Base-by-base conservation (phyloP, 2,113 vertebrate genomes). In the Mixornis gularis region DNA sequence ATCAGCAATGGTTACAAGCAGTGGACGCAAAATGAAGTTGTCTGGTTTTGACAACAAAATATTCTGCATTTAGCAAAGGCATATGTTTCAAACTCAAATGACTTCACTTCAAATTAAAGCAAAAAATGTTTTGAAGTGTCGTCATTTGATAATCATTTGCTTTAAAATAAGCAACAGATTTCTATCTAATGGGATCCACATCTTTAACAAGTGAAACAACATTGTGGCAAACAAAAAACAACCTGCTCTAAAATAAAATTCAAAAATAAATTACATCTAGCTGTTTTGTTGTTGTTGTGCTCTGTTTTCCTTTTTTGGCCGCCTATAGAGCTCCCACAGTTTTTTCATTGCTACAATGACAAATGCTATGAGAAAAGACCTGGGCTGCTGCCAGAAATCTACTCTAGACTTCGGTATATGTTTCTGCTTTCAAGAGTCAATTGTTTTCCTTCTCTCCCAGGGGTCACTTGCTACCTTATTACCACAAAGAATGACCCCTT, bases 1-100 rank as follows among this genome's bases (percentile, higher is more conserved):
- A 94, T 94, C 89, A 82, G 83, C 68, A 93, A 27, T 59, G 81
- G 92, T 96, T 94, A 41, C 77, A 87, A 96, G 91, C 63, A 94
- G 63, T 78, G 69, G 93, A 88, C 90, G 78, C 77, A 89, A 89
- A 96, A 95, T 64, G 74, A 96, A 95, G 60, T 95, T 96, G 90
- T 93, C 82, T 96, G 85, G 6, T 79, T 95, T 96, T 96, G 95
- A 95, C 92, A 96, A 95, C 87, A 95, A 94, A 85, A 66, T 92
- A 85, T 87, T 94, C 91, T 89, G 82, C 85, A 70, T 87, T 97
- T 96, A 94, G 69, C 85, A 94, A 96, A 97, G 95, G 92, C 97
- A 97, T 97, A 97, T 98, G 97, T 96, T 97, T 97, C 96, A 94
- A 97, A 97, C 97, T 97, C 96, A 96, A 97, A 97, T 96, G 88